Base-by-base conservation (phyloP, 2,113 vertebrate species). In the Lophura nycthemera region DNA sequence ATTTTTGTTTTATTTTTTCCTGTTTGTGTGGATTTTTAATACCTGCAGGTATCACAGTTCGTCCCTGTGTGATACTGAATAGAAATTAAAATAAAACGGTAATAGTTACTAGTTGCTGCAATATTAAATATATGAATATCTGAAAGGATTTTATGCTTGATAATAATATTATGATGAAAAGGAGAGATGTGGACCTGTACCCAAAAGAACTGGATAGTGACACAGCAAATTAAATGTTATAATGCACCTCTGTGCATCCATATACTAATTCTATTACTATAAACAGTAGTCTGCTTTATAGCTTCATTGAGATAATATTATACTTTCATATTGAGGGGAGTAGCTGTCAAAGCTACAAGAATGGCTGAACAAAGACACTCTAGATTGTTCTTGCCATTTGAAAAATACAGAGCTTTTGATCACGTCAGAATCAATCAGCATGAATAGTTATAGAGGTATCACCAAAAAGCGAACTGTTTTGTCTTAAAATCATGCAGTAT, bases 31-130 rank as follows among this genome's bases (percentile, higher is more conserved):
- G 47, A 6, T 69, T n/a, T 93, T 74, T 34, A 63, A 17, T 69
- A 54, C 27, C 47, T 78, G 42, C 45, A 96, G 24, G 13, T 88
- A 85, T 66, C 29, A 43, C 43, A 89, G n/a, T 63, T 86, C 86
- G 50, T 16, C 42, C 27, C 42, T 60, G 11, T 75, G 56, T 30
- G 29, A 25, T 57, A 89, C 36, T 63, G 74, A 92, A 88, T 89
- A 57, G 69, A 65, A 40, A 83, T 45, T 92, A 13, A 80, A 83
- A 70, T 70, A 34, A 11, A 40, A n/a, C 17, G 60, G 72, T 79
- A n/a, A 38, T 90, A 89, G 72, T 83, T 95, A 69, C 50, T 89
- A 85, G 29, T 52, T 86, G 16, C 15, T 81, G 15, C 40, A 90
- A 29, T 36, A 82, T 56, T 85, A 94, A 89, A 83, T 43, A 88